A percentile compares a stretch with the other conserved stretches of the same genome.
These are phyloP conservation scores for Agapornis canus DNA, from an alignment of 2,797 vertebrate species.

Conservation along the genomic window DNA sequence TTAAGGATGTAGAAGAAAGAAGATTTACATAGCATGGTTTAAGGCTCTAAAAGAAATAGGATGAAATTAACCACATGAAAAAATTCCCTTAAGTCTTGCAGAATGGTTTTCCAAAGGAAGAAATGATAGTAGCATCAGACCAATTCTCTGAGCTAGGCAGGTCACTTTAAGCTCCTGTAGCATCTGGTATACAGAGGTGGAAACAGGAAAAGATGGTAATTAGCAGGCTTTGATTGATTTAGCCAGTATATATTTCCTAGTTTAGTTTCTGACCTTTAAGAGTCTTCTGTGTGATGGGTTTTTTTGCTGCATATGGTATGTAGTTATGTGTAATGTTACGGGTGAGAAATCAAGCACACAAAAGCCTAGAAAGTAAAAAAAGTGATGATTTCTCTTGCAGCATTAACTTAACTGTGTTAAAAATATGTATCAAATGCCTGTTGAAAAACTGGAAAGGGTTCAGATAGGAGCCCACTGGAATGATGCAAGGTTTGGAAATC, in stretches of 20 bases:
- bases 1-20: neutral
- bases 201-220: neutral
- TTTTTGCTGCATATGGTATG: neutral
- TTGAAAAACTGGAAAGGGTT: neutral
- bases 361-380: neutral
- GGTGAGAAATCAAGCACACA: constrained; percentile 34
- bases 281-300: neutral
- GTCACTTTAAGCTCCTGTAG: neutral
- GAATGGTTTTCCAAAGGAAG: neutral
- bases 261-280: constrained; percentile 50
- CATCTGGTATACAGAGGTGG: neutral
- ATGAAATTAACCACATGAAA: constrained; percentile 34
- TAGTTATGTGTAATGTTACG: neutral
- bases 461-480: neutral
- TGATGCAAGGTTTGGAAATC: constrained; percentile 26
- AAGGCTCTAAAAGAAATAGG: constrained; percentile 26
- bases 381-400: neutral
- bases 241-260: neutral
- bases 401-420: neutral
- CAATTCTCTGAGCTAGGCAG: neutral
- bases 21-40: neutral
- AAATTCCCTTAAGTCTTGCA: neutral
- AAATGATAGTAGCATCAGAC: neutral
- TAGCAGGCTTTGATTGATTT: constrained; percentile 22
- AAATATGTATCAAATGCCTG: neutral